Evolutionary conservation across 2,113 vertebrate genomes (phyloP), one percentile per base, ranked within the genome.

Genomic region (Rattus rattus): DNA sequence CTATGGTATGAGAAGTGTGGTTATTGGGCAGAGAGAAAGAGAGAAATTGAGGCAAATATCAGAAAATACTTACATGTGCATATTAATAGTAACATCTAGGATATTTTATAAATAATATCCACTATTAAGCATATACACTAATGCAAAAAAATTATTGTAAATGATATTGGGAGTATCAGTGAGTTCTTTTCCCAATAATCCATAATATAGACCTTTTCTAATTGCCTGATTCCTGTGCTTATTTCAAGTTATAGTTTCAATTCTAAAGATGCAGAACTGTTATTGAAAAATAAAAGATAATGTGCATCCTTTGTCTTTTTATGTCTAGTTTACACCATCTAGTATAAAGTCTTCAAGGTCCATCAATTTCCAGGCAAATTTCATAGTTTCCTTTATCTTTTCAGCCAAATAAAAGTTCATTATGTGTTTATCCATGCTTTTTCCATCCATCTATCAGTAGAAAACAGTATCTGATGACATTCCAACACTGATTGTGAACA

Each of bases 1-100:
- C 8, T 12, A 11, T 16, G 1, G 9, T 2, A 67, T 49, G 9
- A 86, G 5, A 2, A 12, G 39, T 28, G 16, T 33, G 1, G 5
- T 17, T 19, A 13, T 20, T 86, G 28, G 8, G 1, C 26, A 49
- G 39, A 63, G 7, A n/a, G 24, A 65, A 22, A 67, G 49, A 54
- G 47, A 22, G 49, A 20, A 72, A 72, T 54, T 11, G 7, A 9
- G 1, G 3, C 4, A 70, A 72, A 56, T 36, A 54, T n/a, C 2
- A 69, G 6, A 22, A 49, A 86, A 4, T 39, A 30, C 26, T 36
- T 1, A 0, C 47, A 7, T 54, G 17, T 14, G 11, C n/a, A 88
- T 24, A 54, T 54, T 87, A 54, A 70, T 65, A 39, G 63, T 5
- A 8, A 70, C 14, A n/a, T 36, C 33, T 11, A 36, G 13, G 9